Evolutionary conservation across 2,797 vertebrate species (phyloP).

Genomic region (Atherinosoma microstoma): DNA sequence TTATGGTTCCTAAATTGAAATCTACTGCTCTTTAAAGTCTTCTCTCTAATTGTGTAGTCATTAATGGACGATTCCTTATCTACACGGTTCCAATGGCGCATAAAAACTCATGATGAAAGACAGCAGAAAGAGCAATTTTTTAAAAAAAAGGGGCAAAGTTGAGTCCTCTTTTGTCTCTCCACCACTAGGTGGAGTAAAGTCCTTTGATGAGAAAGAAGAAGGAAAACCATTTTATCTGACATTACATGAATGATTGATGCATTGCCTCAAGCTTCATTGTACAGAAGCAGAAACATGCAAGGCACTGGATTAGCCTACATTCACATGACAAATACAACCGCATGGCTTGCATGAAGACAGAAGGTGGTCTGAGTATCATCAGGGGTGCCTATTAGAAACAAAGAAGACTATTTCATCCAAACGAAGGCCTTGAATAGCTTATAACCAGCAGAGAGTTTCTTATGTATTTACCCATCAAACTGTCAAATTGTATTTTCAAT

Average conservation of each 20-base stretch:
- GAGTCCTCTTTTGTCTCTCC: constrained; percentile 8
- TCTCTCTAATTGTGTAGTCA: constrained; percentile 78
- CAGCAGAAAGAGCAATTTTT: constrained; percentile 50
- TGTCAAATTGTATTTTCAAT: background rate
- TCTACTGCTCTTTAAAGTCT: constrained; percentile 74
- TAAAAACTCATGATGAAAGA: constrained; percentile 73
- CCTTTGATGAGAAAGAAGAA: constrained; percentile 1
- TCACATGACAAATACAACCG: constrained; percentile 45
- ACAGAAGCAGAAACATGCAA: constrained; percentile 65
- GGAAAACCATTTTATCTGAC: constrained; percentile 29
- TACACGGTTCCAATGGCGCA: constrained; percentile 70
- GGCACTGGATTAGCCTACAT: constrained; percentile 59
- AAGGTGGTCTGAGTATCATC: background rate
- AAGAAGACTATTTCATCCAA: constrained; percentile 2
- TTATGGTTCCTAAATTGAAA: constrained; percentile 81
- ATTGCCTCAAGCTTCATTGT: constrained; percentile 69
- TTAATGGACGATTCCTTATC: constrained; percentile 77
- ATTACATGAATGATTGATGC: constrained; percentile 71
- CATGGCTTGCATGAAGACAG: constrained; percentile 32
- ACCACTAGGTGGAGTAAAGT: constrained; percentile 76
- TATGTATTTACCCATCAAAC: background rate
- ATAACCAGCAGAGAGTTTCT: background rate
- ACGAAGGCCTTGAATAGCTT: background rate
- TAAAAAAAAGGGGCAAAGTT: constrained; percentile 24
- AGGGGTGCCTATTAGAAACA: constrained; percentile 6